These are phyloP conservation scores for Archivesica marissinica DNA, from an alignment of 1,140 invertebrate species.

Conservation along the genomic window DNA sequence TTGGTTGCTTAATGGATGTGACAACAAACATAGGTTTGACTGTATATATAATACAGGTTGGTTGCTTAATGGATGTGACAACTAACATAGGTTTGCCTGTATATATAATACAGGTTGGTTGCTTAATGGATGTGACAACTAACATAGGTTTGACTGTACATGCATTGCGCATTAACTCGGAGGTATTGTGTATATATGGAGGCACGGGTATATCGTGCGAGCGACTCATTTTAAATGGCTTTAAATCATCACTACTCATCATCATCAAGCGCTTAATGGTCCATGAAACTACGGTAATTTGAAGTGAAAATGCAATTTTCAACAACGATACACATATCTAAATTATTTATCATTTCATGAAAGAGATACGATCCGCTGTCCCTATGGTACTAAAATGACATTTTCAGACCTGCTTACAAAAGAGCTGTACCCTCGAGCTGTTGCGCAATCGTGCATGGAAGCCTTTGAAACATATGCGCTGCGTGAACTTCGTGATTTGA, in stretches of 20 bases:
- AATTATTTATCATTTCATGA: slow-evolving; percentile 24
- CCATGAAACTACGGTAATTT: slow-evolving; percentile 23
- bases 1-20: too few relatives aligned
- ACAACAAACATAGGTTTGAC: too few relatives aligned
- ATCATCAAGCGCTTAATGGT: slow-evolving; percentile 20
- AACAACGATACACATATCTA: slow-evolving; percentile 37
- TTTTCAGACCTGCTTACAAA: neutral
- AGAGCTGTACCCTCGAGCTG: neutral
- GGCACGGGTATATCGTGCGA: neutral
- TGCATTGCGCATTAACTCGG: too few relatives aligned
- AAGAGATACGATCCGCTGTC: slow-evolving; percentile 28
- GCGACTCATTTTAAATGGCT: neutral
- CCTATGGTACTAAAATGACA: slow-evolving; percentile 21
- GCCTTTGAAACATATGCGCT: slow-evolving; percentile 7
- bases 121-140: too few relatives aligned
- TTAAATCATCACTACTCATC: slow-evolving; percentile 9
- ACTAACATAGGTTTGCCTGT: too few relatives aligned
- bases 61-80: too few relatives aligned
- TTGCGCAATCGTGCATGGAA: neutral
- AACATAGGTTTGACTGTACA: too few relatives aligned
- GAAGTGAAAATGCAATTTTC: slow-evolving; percentile 29
- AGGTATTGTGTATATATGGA: too few relatives aligned
- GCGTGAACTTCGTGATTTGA: neutral
- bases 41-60: too few relatives aligned
- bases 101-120: too few relatives aligned